Base-by-base conservation (phyloP, 2,888 invertebrate species). In the Scaptomyza reducta region DNA sequence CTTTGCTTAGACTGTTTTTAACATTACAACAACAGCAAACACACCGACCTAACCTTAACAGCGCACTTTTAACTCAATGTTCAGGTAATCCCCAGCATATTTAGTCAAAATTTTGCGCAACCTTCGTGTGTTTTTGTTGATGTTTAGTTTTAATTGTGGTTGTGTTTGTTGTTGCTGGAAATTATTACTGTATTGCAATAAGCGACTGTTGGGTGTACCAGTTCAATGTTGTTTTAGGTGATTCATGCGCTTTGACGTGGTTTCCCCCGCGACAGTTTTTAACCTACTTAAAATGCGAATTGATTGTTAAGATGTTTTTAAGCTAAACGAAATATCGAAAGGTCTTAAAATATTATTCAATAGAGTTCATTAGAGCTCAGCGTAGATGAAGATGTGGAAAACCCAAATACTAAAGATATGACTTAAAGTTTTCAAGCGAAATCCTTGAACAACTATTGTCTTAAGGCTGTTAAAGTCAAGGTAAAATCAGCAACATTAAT, bases 221-320 rank as follows among this genome's bases (percentile, higher is more conserved):
- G 56, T n/a, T 74, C 60, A 78, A 68, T 75, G 77, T 45, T 70
- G 67, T 53, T 63, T 59, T 47, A 46, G 44, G 25, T 82, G 82
- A 82, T 68, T 82, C 82, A 82, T 73, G 42, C 31, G 13, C 6
- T 41, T 42, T 38, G 13, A 7, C 57, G 68, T 84, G 75, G 84
- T 79, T 83, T 84, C 69, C 81, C 81, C 84, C 70, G 62, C 64
- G 64, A 68, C 14, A 62, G 44, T 44, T 51, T 70, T 74, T 83
- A 84, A 77, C 82, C 84, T 70, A 81, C 82, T 70, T 84, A 61
- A 76, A 81, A 77, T 60, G 61, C 73, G 56, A 79, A 73, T 73
- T 59, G 56, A 69, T 66, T 61, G 40, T 4, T 38, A 49, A 44
- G 33, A 38, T 49, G 53, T 38, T 47, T 72, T 66, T 42, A 29